Base-by-base conservation (phyloP, 2,888 invertebrate genomes). In the Argyresthia goedartella region DNA sequence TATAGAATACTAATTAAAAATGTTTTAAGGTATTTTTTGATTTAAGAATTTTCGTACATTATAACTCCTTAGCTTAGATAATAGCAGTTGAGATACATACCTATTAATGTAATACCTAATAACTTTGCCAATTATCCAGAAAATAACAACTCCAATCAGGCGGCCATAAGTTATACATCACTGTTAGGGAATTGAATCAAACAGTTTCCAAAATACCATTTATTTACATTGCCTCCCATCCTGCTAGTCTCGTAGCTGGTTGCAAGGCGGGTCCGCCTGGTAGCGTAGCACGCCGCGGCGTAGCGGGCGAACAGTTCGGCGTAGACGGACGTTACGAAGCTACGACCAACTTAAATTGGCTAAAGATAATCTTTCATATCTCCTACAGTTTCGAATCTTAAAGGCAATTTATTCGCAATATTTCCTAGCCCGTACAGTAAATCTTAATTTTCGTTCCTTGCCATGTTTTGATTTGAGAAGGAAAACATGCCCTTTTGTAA, bases 401-500 rank as follows among this genome's bases (percentile, higher is more conserved):
- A 41, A 10, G 16, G 16, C 16, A 41, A 41, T 50, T 50, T 41
- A 50, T 41, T 35, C 16, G 33, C 25, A 16, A 41, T 35, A 36
- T 36, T 48, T 48, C 3, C 36, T 8, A 35, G 8, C 14, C 9
- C n/a, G 39, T n/a, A 39, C 39, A 39, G 8, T 4, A 39, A n/a
- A 39, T 3, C 10, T 39, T 39, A 39, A 39, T 9, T 39, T 3
- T n/a, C 9, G 8, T 44, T 44, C 44, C 13, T 14, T 14, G 8
- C 9, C 9, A 13, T 44, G 44, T 44, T 44, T 14, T 44, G 44
- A 15, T 44, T 44, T 4, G 13, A 7, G 14, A 50, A 52, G 50
- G 53, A 62, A 66, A 63, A 65, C 70, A 67, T 64, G 63, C 61
- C 62, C 62, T 59, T 25, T 6, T 8, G 73, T 72, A 75, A 78